A percentile compares a stretch with the other conserved stretches of the same genome.
Conservation (phyloP, 2,888 invertebrate species). For the Caenorhabditis angaria region DNA sequence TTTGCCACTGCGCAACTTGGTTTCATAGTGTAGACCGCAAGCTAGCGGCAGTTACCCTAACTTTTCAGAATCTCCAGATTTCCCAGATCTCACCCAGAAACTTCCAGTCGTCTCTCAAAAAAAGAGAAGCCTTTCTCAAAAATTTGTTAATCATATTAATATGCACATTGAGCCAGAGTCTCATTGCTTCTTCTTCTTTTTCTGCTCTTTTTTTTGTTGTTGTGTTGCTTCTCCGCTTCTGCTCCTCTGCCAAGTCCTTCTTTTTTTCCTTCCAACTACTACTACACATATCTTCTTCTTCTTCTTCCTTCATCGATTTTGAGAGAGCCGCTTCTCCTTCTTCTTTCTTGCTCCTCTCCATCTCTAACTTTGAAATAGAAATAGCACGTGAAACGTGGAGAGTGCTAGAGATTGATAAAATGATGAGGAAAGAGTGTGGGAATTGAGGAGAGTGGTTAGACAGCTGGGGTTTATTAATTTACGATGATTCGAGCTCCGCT, state of each 20-base stretch:
- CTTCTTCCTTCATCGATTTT: neutral
- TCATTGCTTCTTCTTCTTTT: neutral
- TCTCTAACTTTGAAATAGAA: neutral
- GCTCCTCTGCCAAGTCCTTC: neutral
- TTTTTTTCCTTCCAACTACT: neutral
- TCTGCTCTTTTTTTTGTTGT: neutral
- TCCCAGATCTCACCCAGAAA: no score
- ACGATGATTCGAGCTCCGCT: neutral
- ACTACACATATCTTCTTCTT: neutral
- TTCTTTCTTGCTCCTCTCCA: neutral
- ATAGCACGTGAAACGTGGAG: neutral
- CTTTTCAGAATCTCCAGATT: no score
- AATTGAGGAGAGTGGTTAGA: neutral
- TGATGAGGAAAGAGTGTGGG: neutral
- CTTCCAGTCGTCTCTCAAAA: no score
- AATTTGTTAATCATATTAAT: neutral
- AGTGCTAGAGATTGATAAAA: neutral
- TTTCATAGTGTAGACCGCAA: no score
- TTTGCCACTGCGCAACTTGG: no score
- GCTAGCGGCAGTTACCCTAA: no score
- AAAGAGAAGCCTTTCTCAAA: no score
- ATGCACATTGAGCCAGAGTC: neutral
- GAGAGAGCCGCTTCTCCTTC: neutral
- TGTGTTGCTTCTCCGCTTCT: neutral
- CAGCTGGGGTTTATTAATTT: constrained; percentile 4